phyloP scores from a whole-genome alignment of 2,888 invertebrate genomes.

The Tigriopus californicus region DNA sequence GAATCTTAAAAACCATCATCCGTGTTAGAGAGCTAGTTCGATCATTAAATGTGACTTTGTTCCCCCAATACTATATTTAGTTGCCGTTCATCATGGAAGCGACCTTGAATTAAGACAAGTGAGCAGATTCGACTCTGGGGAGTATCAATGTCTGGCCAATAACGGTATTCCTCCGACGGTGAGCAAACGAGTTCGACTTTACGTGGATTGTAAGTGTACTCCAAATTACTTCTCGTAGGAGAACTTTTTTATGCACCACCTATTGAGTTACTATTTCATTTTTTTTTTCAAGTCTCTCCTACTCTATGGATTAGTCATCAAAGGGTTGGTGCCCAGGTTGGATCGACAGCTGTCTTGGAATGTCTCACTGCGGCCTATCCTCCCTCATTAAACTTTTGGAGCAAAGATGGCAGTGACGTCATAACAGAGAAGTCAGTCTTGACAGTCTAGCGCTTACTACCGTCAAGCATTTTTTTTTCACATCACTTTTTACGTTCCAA shows the following conservation, averaged over 20 bases:
- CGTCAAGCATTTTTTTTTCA: background rate
- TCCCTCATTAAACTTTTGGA: conserved; percentile 25
- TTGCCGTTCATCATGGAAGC: conserved; percentile 1
- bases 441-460: background rate
- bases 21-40: no score
- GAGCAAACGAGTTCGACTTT: conserved; percentile 5
- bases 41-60: no score
- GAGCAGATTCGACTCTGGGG: conserved; percentile 4
- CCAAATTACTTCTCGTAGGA: no score
- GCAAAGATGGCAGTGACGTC: background rate
- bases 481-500: background rate
- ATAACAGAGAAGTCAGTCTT: background rate
- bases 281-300: conserved; percentile 48
- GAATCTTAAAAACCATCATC: no score
- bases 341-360: conserved; percentile 51
- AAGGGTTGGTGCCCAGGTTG: conserved; percentile 54
- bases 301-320: conserved; percentile 69
- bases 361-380: conserved; percentile 54
- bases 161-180: conserved; percentile 13
- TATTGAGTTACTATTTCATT: background rate
- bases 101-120: background rate
- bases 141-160: background rate
- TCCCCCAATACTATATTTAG: no score
- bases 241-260: background rate
- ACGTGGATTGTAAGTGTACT: conserved; percentile 6